A percentile compares a stretch with the other conserved stretches of the same genome.
These are phyloP conservation scores for Acronicta leporina DNA, from an alignment of 2,888 invertebrate genomes.

Conservation along the genomic window DNA sequence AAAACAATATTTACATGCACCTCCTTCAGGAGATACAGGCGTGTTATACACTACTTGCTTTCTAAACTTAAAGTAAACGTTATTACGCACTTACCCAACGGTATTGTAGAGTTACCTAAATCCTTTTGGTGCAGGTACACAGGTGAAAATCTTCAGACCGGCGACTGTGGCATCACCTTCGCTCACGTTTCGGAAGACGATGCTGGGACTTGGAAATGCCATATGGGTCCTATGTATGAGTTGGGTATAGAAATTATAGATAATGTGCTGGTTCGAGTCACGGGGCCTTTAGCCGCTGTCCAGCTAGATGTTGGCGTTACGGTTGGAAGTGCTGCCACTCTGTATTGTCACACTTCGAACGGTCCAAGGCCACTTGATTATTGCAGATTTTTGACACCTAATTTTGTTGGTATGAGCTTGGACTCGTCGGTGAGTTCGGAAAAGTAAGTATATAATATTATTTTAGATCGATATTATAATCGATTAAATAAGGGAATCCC, in stretches of 20 bases:
- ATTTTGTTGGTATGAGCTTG: constrained; percentile 75
- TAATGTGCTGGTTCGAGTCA: constrained; percentile 74
- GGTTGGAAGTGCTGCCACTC: constrained; percentile 64
- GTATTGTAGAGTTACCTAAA: not conserved
- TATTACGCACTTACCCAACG: too few relatives aligned
- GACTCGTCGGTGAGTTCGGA: constrained; percentile 74
- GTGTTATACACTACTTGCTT: too few relatives aligned
- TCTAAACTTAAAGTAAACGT: too few relatives aligned
- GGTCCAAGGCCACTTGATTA: constrained; percentile 79
- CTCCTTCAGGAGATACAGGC: too few relatives aligned
- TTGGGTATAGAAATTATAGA: constrained; percentile 77
- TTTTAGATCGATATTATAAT: not conserved
- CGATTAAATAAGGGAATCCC: too few relatives aligned
- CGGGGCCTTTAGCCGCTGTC: constrained; percentile 80
- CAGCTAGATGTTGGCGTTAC: constrained; percentile 59
- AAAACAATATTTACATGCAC: too few relatives aligned
- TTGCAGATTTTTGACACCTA: constrained; percentile 83
- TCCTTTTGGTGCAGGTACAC: constrained; percentile 72
- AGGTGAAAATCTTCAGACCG: constrained; percentile 77
- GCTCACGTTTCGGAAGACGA: constrained; percentile 67
- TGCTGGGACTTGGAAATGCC: constrained; percentile 83
- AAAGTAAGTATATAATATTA: constrained; percentile 70
- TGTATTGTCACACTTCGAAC: constrained; percentile 82
- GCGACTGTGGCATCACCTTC: constrained; percentile 84
- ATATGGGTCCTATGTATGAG: constrained; percentile 78